A percentile compares a stretch with the other conserved stretches of the same genome.
Conservation (phyloP, 2,888 invertebrate species). For the Sarcophaga caerulescens region DNA sequence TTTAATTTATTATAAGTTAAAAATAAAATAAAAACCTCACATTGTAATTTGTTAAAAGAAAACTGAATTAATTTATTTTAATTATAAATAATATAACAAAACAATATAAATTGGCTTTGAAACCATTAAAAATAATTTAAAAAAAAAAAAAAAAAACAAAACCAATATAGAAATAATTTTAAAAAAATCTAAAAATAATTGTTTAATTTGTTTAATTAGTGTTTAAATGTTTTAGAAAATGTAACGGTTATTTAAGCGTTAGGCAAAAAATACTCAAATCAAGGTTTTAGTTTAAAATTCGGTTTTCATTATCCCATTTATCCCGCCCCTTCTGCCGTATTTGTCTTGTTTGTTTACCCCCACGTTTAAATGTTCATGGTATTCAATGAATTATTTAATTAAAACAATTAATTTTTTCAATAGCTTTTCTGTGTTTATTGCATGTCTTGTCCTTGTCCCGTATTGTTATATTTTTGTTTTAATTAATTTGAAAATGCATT, state of each 20-base stretch:
- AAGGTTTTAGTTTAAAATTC: constrained; percentile 46
- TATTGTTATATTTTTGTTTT: neutral
- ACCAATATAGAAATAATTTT: constrained; percentile 39
- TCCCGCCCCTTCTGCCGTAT: neutral
- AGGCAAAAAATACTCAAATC: constrained; percentile 9
- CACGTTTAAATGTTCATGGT: constrained; percentile 36
- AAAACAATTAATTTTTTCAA: constrained; percentile 58
- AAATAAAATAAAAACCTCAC: constrained; percentile 24
- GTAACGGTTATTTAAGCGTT: neutral
- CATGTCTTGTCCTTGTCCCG: constrained; percentile 46
- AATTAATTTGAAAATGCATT: neutral
- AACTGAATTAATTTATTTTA: constrained; percentile 29
- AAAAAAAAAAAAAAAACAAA: constrained; percentile 66
- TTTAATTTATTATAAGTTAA: constrained; percentile 36
- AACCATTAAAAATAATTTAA: constrained; percentile 46
- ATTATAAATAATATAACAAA: constrained; percentile 32
- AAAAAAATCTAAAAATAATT: constrained; percentile 32
- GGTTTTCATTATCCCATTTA: constrained; percentile 26
- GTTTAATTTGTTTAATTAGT: neutral
- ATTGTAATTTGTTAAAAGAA: constrained; percentile 12
- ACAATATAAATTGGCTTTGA: constrained; percentile 53
- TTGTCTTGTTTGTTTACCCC: constrained; percentile 56
- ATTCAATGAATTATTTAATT: constrained; percentile 30
- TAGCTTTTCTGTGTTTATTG: constrained; percentile 60
- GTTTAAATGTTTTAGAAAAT: neutral